phyloP scores from a whole-genome alignment of 2,113 vertebrate genomes.

The Stegostoma tigrinum region DNA sequence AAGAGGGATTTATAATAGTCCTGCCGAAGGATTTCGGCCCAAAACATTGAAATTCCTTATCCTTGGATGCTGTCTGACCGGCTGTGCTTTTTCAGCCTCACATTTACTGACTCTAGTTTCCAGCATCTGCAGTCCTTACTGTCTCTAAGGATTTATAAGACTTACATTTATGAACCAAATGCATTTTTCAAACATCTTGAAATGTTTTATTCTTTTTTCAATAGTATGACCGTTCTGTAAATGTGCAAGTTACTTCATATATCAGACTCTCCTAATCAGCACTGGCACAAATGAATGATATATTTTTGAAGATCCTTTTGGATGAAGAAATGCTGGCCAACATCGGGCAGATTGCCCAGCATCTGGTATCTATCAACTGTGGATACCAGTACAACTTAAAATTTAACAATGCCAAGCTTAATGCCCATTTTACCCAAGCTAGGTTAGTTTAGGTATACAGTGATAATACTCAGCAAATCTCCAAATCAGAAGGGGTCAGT shows the following conservation, averaged over 20 bases:
- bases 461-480: background rate
- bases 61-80: too few relatives aligned
- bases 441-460: background rate
- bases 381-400: background rate
- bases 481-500: background rate
- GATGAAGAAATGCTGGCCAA: background rate
- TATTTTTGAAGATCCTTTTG: background rate
- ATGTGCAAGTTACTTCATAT: background rate
- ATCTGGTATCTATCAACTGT: background rate
- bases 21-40: too few relatives aligned
- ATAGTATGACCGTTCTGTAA: background rate
- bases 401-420: background rate
- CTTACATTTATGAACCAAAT: background rate
- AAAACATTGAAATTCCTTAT: too few relatives aligned
- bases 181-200: background rate
- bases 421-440: background rate
- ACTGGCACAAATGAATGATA: background rate
- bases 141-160: background rate
- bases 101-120: too few relatives aligned
- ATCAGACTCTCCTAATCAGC: background rate
- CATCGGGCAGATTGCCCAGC: background rate
- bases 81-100: too few relatives aligned
- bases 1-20: too few relatives aligned
- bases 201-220: background rate
- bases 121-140: too few relatives aligned